Evolutionary conservation across 2,113 vertebrate genomes (phyloP), one percentile per base, ranked within the genome.

Genomic region (Aplodontia rufa): DNA sequence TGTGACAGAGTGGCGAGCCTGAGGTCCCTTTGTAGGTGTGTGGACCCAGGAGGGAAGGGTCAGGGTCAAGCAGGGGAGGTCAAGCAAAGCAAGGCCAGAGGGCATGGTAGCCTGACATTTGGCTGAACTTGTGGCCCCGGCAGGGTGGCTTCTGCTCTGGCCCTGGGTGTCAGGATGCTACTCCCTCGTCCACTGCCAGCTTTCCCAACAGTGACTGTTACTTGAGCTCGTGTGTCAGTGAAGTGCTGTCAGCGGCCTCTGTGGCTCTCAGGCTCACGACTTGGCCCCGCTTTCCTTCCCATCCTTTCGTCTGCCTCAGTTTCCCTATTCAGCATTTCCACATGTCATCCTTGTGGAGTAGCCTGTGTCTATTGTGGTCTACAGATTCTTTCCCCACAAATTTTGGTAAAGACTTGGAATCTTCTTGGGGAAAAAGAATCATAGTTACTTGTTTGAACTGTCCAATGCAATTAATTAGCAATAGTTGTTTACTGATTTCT

Each of bases 361-460:
- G 55, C 32, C 72, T 47, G 17, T 17, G 9, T 49, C 47, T 49
- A 11, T 76, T 20, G 22, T 10, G 0, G 24, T 9, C 8, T 17
- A 1, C 3, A 4, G 0, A 0, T 9, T 6, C 6, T 1, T 9
- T 12, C 37, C 2, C 32, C 28, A 2, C 19, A 2, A 24, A 22
- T 22, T 51, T 55, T 51, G 24, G 58, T 68, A 68, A 68, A 55
- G 58, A 28, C 30, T 13, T 19, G 12, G 0, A 37, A 1, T 45
- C 40, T 49, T 60, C 7, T 14, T 51, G 51, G 45, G 51, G 9
- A 17, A 55, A 37, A 16, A 86, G 35, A 76, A 37, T 42, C 4
- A 32, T 28, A 6, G 0, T 47, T 28, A 76, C 5, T 86, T 81
- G 53, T 45, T 68, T 74, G 47, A 68, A 49, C 16, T 55, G 80